phyloP scores from a whole-genome alignment of 2,797 vertebrate genomes.

The Glossophaga mutica region DNA sequence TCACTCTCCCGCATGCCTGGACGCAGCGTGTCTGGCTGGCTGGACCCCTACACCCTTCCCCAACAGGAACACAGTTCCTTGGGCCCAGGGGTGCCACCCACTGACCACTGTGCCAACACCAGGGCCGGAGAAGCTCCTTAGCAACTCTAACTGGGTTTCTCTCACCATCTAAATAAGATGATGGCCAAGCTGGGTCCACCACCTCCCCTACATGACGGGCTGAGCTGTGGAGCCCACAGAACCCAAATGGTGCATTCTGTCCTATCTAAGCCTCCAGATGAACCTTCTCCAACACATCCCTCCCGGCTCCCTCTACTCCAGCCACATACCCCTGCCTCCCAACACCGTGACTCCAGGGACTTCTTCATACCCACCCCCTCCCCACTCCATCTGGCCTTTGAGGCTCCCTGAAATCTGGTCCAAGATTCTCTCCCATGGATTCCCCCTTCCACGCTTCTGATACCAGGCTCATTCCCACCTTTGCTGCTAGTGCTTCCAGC shows the following conservation, averaged over 20 bases:
- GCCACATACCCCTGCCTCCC: too few species aligned
- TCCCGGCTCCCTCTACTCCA: not conserved
- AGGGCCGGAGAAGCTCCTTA: not conserved
- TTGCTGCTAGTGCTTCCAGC: not conserved
- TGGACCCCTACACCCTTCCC: not conserved
- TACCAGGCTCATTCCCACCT: not conserved
- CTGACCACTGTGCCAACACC: not conserved
- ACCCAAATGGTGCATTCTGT: not conserved
- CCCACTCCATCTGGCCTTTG: not conserved
- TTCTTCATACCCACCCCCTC: not conserved
- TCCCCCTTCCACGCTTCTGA: not conserved
- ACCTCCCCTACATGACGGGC: not conserved
- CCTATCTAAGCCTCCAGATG: not conserved
- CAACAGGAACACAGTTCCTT: not conserved
- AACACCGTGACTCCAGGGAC: accelerated
- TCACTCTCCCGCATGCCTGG: not conserved
- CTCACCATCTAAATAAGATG: not conserved
- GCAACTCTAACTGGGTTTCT: not conserved
- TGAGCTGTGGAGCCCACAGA: not conserved
- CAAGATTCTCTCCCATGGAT: not conserved
- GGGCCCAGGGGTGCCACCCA: not conserved
- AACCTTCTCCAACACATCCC: not conserved
- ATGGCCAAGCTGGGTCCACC: not conserved
- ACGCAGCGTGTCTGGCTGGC: not conserved
- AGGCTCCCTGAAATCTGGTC: not conserved